These are phyloP conservation scores for Trachops cirrhosus DNA, from an alignment of 2,797 vertebrate genomes.

Conservation along the genomic window DNA sequence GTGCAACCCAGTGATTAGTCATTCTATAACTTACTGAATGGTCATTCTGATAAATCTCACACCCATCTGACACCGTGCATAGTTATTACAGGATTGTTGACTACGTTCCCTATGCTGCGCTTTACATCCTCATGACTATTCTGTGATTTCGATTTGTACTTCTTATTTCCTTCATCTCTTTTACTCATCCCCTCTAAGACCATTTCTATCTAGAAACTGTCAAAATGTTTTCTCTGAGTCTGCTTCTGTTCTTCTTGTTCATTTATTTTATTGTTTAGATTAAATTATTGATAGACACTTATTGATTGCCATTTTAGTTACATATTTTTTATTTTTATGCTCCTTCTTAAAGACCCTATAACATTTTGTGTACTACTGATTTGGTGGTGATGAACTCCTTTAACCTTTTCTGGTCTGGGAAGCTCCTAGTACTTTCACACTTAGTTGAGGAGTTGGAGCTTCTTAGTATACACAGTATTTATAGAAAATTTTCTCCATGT, in stretches of 20 bases:
- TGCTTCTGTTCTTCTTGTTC: neutral
- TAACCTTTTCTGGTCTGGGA: neutral
- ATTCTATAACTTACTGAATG: neutral
- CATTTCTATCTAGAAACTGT: neutral
- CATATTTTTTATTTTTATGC: neutral
- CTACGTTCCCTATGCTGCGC: neutral
- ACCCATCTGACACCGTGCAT: neutral
- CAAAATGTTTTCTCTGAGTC: neutral
- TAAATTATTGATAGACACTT: neutral
- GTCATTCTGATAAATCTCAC: neutral
- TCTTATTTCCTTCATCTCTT: neutral
- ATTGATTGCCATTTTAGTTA: neutral
- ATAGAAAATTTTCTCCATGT: neutral
- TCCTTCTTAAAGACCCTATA: neutral
- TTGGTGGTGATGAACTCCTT: neutral
- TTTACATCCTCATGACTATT: neutral
- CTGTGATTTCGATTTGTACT: neutral
- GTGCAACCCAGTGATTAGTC: neutral
- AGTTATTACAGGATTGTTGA: neutral
- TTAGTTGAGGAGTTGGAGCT: neutral
- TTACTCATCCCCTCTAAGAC: neutral
- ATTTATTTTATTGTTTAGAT: neutral
- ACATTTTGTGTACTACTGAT: neutral
- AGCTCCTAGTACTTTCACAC: neutral
- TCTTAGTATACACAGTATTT: neutral